Evolutionary conservation across 2,113 vertebrate species (phyloP).

Genomic region (Rhineura floridana): DNA sequence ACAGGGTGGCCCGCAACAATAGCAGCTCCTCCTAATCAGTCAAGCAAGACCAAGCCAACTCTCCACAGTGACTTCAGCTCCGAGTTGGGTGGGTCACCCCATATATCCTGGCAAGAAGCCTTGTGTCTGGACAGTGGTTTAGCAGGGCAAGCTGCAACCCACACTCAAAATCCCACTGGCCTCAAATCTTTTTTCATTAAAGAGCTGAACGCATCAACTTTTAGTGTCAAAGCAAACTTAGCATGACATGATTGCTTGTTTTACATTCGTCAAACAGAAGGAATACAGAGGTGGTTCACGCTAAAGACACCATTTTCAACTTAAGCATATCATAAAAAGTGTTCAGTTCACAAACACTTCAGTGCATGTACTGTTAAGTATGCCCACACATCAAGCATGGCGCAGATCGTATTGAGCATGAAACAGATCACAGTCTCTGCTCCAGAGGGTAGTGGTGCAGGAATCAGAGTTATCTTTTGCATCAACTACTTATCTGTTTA

Average conservation of each 20-base stretch:
- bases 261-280: neutral
- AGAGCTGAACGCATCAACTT: neutral
- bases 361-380: too few species aligned
- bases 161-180: conserved; percentile 33
- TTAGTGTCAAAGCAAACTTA: neutral
- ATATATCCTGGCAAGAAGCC: conserved; percentile 14
- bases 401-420: neutral
- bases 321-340: too few species aligned
- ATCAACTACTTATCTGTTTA: neutral
- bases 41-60: neutral
- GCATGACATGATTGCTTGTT: neutral
- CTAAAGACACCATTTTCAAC: neutral
- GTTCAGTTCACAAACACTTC: too few species aligned
- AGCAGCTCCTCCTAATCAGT: neutral
- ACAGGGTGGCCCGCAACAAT: conserved; percentile 11
- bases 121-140: conserved; percentile 25
- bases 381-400: neutral
- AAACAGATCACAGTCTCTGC: neutral
- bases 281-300: neutral
- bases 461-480: neutral
- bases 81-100: conserved; percentile 36
- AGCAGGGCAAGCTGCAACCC: conserved; percentile 33
- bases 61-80: conserved; percentile 32
- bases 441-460: neutral
- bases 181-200: conserved; percentile 33